phyloP scores from a whole-genome alignment of 30 jellyfish, hydroid and myxozoan species.

The Clytia hemisphaerica region DNA sequence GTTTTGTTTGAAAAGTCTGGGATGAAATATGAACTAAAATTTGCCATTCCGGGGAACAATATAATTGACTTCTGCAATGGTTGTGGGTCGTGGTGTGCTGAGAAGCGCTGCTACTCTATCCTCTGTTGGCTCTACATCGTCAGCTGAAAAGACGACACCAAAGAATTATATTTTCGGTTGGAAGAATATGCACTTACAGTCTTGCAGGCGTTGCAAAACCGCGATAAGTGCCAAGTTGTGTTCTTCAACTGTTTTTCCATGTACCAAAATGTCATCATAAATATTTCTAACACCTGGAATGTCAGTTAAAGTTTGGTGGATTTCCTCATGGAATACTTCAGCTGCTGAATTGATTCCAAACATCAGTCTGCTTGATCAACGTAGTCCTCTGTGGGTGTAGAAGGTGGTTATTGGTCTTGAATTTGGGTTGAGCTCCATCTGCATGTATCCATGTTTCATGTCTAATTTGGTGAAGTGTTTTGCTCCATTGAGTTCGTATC shows the following conservation, averaged over 20 bases:
- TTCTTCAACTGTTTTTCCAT: conserved; percentile 17
- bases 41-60: background rate
- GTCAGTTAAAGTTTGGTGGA: conserved; percentile 8
- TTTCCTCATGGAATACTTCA: conserved; percentile 44
- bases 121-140: conserved; percentile 2
- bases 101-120: conserved; percentile 5
- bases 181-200: background rate
- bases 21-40: background rate
- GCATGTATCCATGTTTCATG: conserved; percentile 52
- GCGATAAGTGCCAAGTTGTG: conserved; percentile 31
- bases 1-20: conserved; percentile 5
- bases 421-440: conserved; percentile 30
- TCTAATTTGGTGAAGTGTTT: conserved; percentile 36
- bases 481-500: conserved; percentile 36
- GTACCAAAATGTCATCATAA: conserved; percentile 42
- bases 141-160: background rate
- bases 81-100: background rate
- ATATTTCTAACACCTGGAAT: conserved; percentile 14
- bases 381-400: conserved; percentile 61
- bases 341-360: conserved; percentile 58
- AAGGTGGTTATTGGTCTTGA: conserved; percentile 35
- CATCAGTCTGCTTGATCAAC: conserved; percentile 27
- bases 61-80: background rate
- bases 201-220: conserved; percentile 9
- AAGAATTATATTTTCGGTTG: conserved; percentile 2